A percentile compares a stretch with the other conserved stretches of the same genome.
These are phyloP conservation scores for Trachelus iudaicus DNA, from an alignment of 2,888 invertebrate species.

Conservation along the genomic window DNA sequence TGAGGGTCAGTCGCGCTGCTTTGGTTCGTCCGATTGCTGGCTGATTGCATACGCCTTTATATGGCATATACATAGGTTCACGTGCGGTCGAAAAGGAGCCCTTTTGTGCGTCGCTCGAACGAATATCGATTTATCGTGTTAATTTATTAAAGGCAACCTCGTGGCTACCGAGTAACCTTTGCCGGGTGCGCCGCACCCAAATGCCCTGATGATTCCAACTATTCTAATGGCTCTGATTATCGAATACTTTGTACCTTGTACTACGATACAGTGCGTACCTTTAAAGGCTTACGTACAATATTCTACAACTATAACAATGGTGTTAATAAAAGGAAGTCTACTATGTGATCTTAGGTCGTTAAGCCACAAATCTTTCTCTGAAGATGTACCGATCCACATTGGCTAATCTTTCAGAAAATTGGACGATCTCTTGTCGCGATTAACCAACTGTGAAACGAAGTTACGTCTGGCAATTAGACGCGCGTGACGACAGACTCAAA, in stretches of 20 bases:
- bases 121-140: constrained; percentile 35
- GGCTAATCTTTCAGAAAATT: background rate
- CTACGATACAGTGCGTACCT: background rate
- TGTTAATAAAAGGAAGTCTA: no score
- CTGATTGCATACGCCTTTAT: no score
- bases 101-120: background rate
- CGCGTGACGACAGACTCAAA: background rate
- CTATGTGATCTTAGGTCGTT: background rate
- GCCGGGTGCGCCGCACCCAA: constrained; percentile 22
- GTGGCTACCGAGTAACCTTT: constrained; percentile 28
- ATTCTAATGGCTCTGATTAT: background rate
- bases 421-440: constrained; percentile 1
- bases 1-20: background rate
- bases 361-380: background rate
- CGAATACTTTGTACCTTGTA: background rate
- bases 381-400: background rate
- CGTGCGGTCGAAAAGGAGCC: background rate
- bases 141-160: constrained; percentile 37
- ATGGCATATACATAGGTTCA: no score
- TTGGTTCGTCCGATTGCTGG: background rate
- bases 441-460: constrained; percentile 10
- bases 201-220: background rate
- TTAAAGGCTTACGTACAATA: no score
- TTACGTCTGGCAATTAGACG: constrained; percentile 22
- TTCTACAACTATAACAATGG: no score